Evolutionary conservation across 1,140 invertebrate species (phyloP), one percentile per base, ranked within the genome.

Genomic region (Vanessa atalanta): DNA sequence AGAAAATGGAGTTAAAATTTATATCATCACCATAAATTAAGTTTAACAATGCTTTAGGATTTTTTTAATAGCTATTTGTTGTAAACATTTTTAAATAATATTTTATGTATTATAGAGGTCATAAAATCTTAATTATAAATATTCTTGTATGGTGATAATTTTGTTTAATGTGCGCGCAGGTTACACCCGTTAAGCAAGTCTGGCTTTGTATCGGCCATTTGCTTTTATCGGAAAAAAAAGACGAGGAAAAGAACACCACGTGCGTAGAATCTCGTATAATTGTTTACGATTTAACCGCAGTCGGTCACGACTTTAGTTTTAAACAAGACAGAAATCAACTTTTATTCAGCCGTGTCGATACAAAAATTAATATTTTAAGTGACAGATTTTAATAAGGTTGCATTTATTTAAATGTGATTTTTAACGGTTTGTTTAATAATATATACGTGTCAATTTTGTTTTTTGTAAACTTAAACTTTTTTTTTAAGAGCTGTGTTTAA

Each of bases 181-280:
- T 16, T 53, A 53, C 4, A 57, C 53, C 9, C 9, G 53, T 57
- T 57, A 57, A 13, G n/a, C 16, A 55, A 55, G 20, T 23, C 20
- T 57, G 53, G 53, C 20, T 55, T 57, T 60, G 20, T 14, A 55
- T 69, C 66, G n/a, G 66, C 66, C 66, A 69, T 69, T 69, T 69
- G 31, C 66, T 69, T 61, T 15, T 48, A 55, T 67, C 37, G 47
- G 47, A 37, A 63, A 70, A 70, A 70, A 65, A 47, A 70, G 13
- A 47, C 65, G 31, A 55, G 37, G 53, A 57, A 23, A 47, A 60
- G 48, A 70, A 60, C 68, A 75, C 57, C 72, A 65, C 69, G 69
- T 76, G 74, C 64, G 74, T 70, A 13, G 51, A 48, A 68, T 57
- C 64, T 66, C 63, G n/a, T 76, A 76, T 72, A 72, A 63, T 76